Percentiles rank a stretch among this genome's conserved stretches.
Conservation (phyloP, 2,888 invertebrate genomes). For the Caradrina kadenii region DNA sequence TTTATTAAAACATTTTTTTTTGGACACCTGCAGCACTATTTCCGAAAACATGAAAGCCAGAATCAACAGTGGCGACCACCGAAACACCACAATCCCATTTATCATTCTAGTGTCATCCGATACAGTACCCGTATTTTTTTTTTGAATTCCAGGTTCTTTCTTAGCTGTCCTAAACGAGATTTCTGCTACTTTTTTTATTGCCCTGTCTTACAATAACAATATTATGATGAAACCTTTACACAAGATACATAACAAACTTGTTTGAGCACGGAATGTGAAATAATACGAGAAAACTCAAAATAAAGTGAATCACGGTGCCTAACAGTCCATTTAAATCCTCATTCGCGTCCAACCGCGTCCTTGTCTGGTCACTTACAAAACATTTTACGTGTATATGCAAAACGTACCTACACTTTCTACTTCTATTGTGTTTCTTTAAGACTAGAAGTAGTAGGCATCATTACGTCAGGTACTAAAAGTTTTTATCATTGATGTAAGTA, state of each 20-base stretch:
- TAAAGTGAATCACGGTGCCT: constrained; percentile 10
- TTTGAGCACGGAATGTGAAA: constrained; percentile 22
- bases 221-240: constrained; percentile 10
- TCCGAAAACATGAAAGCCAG: too few species aligned
- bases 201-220: constrained; percentile 7
- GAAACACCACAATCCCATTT: too few species aligned
- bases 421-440: constrained; percentile 32
- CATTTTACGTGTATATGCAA: constrained; percentile 39
- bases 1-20: too few species aligned
- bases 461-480: background rate
- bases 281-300: constrained; percentile 30
- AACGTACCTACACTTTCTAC: constrained; percentile 49
- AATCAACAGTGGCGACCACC: too few species aligned
- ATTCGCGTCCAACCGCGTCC: constrained; percentile 45
- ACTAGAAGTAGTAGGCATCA: background rate
- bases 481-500: constrained; percentile 31
- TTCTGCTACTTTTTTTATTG: background rate
- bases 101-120: too few species aligned
- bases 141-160: background rate
- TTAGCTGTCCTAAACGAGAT: background rate
- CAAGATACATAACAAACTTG: constrained; percentile 18
- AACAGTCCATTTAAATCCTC: constrained; percentile 18
- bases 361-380: constrained; percentile 54
- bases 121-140: background rate
- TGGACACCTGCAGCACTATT: too few species aligned